Evolutionary conservation across 2,113 vertebrate species (phyloP).

Genomic region (Misgurnus anguillicaudatus): DNA sequence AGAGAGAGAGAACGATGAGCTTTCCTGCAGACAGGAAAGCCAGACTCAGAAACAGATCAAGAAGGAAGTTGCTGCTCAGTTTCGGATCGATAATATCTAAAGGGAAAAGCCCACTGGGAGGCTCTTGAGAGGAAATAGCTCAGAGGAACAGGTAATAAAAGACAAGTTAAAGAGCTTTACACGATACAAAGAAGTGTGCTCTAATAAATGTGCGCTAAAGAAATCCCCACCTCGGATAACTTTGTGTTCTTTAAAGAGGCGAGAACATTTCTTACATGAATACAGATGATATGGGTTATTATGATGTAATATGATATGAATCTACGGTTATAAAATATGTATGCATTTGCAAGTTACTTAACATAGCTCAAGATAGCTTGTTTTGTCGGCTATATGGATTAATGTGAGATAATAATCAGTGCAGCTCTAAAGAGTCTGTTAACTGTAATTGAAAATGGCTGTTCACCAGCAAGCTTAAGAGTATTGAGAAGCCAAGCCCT

Average conservation of each 20-base stretch:
- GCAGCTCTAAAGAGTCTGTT: not conserved
- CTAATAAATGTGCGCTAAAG: not conserved
- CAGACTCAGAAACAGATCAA: constrained; percentile 26
- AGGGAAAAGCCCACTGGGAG: constrained; percentile 42
- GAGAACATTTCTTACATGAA: not conserved
- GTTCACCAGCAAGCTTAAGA: not conserved
- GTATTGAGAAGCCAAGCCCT: not conserved
- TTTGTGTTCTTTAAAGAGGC: not conserved
- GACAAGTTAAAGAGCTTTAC: constrained; percentile 16
- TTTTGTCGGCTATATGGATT: not conserved
- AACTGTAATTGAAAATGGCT: constrained; percentile 7
- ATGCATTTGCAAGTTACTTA: not conserved
- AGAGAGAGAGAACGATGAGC: constrained; percentile 26
- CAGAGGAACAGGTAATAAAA: constrained; percentile 35
- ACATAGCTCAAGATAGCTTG: not conserved
- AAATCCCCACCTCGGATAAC: not conserved
- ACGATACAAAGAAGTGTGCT: constrained; percentile 25
- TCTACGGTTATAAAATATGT: not conserved
- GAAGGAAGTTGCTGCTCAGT: constrained; percentile 40
- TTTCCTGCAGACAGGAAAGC: constrained; percentile 32
- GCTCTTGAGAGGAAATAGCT: constrained; percentile 44
- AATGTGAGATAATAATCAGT: not conserved
- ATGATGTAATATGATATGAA: not conserved
- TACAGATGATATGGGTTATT: not conserved
- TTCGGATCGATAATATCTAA: constrained; percentile 43